Conservation (phyloP, 2,113 vertebrate species). For the Syngnathus floridae region DNA sequence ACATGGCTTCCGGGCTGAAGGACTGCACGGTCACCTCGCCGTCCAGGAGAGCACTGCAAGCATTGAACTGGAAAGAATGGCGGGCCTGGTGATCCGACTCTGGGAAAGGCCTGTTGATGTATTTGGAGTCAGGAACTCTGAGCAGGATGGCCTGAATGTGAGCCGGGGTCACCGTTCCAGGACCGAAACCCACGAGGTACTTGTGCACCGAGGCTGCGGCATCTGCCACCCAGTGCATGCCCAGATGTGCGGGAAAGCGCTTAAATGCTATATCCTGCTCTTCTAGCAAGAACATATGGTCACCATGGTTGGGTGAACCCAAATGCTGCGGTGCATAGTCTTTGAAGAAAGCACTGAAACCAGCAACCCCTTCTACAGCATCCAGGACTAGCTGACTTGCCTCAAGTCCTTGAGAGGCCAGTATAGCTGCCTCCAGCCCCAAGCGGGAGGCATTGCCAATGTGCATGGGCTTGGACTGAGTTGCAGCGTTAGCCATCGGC, state of each 20-base stretch:
- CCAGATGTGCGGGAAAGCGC: conserved; percentile 82
- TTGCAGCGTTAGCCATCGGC: conserved; percentile 87
- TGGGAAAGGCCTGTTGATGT: conserved; percentile 84
- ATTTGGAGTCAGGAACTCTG: conserved; percentile 79
- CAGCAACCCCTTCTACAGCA: conserved; percentile 73
- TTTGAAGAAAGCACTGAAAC: conserved; percentile 80
- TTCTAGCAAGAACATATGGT: conserved; percentile 75
- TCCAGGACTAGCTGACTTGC: conserved; percentile 76
- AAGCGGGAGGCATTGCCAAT: conserved; percentile 79
- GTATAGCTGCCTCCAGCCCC: conserved; percentile 79
- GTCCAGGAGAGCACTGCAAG: conserved; percentile 78
- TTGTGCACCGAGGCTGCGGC: conserved; percentile 75
- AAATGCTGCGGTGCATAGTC: conserved; percentile 73
- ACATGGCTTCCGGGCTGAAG: conserved; percentile 64
- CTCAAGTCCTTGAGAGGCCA: conserved; percentile 78
- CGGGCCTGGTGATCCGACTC: conserved; percentile 80
- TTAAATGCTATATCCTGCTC: conserved; percentile 85
- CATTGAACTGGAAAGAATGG: conserved; percentile 86
- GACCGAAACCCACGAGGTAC: conserved; percentile 58
- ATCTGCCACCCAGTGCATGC: conserved; percentile 87
- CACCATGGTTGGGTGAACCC: conserved; percentile 28
- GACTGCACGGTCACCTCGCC: conserved; percentile 74
- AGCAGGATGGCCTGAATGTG: conserved; percentile 73
- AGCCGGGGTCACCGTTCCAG: conserved; percentile 58
- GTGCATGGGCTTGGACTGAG: conserved; percentile 82